phyloP scores from a whole-genome alignment of 2,113 vertebrate species.

The Lophotis ruficrista region DNA sequence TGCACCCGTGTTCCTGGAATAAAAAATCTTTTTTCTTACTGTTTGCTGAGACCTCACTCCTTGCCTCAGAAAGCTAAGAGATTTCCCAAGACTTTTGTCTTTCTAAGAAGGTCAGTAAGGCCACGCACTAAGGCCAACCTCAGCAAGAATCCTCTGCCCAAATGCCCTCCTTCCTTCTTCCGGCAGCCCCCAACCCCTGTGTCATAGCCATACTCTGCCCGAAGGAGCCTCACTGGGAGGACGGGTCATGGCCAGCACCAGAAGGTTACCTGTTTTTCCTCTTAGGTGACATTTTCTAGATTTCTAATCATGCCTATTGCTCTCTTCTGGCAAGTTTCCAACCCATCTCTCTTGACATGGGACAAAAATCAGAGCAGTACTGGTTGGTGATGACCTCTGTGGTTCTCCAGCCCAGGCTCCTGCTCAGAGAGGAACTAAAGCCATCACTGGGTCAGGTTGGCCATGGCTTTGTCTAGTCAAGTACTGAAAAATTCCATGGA shows the following conservation, averaged over 20 bases:
- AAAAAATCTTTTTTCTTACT: background rate
- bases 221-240: background rate
- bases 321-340: background rate
- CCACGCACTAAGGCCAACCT: background rate
- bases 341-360: background rate
- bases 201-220: background rate
- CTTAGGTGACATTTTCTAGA: background rate
- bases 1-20: background rate
- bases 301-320: background rate
- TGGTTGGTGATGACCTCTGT: background rate
- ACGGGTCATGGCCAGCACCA: accelerated
- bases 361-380: background rate
- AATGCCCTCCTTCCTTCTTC: background rate
- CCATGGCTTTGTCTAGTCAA: background rate
- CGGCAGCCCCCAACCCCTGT: background rate
- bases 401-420: background rate
- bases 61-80: background rate
- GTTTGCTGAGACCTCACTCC: background rate
- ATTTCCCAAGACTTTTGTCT: background rate
- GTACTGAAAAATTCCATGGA: background rate
- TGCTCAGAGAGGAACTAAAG: background rate
- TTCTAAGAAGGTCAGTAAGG: background rate
- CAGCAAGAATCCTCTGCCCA: background rate
- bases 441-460: background rate
- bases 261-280: background rate